Evolutionary conservation across 2,113 vertebrate genomes (phyloP).

Genomic region (Nestor notabilis): DNA sequence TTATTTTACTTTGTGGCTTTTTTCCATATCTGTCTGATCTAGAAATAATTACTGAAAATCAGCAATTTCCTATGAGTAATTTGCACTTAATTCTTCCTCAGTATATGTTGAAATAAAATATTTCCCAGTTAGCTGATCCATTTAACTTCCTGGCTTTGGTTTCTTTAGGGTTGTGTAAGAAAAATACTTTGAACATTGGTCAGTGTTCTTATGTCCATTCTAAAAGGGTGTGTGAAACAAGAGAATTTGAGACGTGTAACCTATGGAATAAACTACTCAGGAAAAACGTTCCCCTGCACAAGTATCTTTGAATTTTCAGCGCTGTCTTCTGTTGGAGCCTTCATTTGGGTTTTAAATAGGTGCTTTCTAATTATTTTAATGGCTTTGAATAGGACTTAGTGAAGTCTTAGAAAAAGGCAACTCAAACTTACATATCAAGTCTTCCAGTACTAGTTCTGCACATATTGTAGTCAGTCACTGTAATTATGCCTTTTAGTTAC

Average conservation of each 20-base stretch:
- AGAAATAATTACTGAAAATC: neutral
- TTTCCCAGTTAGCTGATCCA: neutral
- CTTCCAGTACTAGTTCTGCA: neutral
- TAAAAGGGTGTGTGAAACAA: neutral
- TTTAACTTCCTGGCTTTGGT: neutral
- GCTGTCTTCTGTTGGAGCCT: neutral
- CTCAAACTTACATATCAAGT: neutral
- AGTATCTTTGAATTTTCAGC: neutral
- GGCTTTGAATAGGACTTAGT: neutral
- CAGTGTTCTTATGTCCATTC: neutral
- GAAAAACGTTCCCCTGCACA: neutral
- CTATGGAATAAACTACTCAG: neutral
- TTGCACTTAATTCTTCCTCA: neutral
- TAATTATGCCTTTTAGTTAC: neutral
- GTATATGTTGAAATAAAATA: neutral
- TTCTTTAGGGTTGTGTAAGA: neutral
- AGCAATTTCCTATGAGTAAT: neutral
- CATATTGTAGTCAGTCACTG: neutral
- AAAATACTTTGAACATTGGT: neutral
- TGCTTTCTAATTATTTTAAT: neutral
- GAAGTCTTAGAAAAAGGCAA: neutral
- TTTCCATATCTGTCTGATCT: neutral
- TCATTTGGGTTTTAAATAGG: neutral
- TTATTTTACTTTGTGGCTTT: neutral
- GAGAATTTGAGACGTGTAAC: neutral